Evolutionary conservation across 2,888 invertebrate species (phyloP), one percentile per base, ranked within the genome.

Genomic region (Ormyrus thymus): DNA sequence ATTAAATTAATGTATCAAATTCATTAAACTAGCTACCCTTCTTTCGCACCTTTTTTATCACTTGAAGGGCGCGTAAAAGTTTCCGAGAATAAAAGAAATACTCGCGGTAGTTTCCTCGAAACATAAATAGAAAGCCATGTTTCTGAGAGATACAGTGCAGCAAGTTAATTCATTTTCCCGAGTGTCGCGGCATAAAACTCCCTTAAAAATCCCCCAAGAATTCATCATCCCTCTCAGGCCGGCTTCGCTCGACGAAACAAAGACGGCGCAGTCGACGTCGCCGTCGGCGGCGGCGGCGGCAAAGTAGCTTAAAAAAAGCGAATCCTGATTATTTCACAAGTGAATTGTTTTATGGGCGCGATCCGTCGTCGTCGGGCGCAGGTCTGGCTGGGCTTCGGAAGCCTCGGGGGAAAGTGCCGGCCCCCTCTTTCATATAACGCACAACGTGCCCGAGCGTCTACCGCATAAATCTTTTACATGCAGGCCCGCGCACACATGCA

Each of bases 401-500:
- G 72, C 66, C 72, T 43, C 72, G 71, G 66, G 72, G 66, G 77
- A 65, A 77, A 29, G 29, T 29, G 29, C 29, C 29, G 29, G 29
- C 29, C 29, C 29, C 29, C 29, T 29, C 29, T 29, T 29, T 77
- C 77, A 70, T 76, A 70, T 64, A 76, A 43, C 77, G 58, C 58
- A 65, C 73, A 65, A 58, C 59, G 56, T 29, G 55, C 64, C 8
- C 51, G 56, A 71, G 71, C 72, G 72, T 71, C 77, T 53, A 50
- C 46, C 77, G 13, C 77, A 66, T 78, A 78, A 78, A 78, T 78
- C 77, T 78, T 72, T 78, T 66, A 65, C 72, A 66, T 70, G 59
- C 56, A 72, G 64, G 55, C 15, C 53, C 48, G 45, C 13, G 65
- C 65, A 2, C 66, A 15, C 50, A 50, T 43, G 50, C n/a, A 11